Evolutionary conservation across 2,888 invertebrate species (phyloP).

Genomic region (Drosophila parthenogenetica): DNA sequence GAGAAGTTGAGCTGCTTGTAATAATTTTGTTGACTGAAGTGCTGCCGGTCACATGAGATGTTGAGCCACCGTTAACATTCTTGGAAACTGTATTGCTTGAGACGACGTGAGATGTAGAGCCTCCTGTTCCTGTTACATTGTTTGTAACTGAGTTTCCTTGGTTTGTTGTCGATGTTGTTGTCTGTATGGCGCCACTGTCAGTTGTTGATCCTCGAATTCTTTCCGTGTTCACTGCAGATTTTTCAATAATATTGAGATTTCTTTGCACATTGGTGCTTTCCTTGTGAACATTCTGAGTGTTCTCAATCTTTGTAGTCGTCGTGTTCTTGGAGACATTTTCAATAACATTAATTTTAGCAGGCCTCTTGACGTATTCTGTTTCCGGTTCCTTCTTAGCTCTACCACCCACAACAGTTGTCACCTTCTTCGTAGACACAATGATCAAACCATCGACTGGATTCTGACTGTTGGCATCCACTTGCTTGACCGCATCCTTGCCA

Average conservation of each 20-base stretch:
- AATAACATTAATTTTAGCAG: conserved; percentile 82
- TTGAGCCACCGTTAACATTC: conserved; percentile 30
- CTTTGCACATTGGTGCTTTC: conserved; percentile 73
- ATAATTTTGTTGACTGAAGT: conserved; percentile 24
- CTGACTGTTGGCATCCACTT: conserved; percentile 82
- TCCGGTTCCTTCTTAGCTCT: conserved; percentile 82
- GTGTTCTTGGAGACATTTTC: conserved; percentile 83
- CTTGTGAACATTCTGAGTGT: conserved; percentile 77
- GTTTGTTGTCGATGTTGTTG: conserved; percentile 37
- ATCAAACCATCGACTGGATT: conserved; percentile 86
- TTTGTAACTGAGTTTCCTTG: conserved; percentile 30
- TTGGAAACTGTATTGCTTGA: conserved; percentile 20
- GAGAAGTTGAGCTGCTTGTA: conserved; percentile 25
- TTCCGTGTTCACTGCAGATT: conserved; percentile 35
- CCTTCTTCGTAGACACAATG: conserved; percentile 86
- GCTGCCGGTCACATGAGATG: conserved; percentile 25
- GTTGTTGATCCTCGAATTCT: conserved; percentile 38
- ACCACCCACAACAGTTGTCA: conserved; percentile 84
- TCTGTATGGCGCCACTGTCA: conserved; percentile 45
- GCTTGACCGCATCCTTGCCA: conserved; percentile 85
- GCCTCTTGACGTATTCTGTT: conserved; percentile 82
- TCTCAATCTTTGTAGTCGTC: conserved; percentile 81
- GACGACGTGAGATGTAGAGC: conserved; percentile 29
- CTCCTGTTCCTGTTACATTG: conserved; percentile 33
- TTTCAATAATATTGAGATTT: conserved; percentile 64